Conservation (phyloP, 2,888 invertebrate genomes). For the Drosophila helvetica region DNA sequence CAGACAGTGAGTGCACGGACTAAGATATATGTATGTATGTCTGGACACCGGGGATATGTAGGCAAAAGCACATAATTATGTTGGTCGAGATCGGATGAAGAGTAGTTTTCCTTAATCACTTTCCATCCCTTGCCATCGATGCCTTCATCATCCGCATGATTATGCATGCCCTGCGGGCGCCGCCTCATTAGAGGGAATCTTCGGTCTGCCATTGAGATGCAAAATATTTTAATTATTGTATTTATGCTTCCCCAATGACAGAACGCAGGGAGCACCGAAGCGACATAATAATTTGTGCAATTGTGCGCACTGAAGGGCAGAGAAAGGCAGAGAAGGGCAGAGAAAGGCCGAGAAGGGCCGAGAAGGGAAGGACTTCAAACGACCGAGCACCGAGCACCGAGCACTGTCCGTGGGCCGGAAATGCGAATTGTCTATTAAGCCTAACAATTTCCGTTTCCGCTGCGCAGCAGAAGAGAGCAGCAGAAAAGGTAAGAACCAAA, state of each 20-base stretch:
- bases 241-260: constrained; percentile 23
- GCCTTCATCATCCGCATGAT: constrained; percentile 14
- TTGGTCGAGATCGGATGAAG: too few relatives aligned
- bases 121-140: not conserved
- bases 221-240: constrained; percentile 45
- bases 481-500: constrained; percentile 5
- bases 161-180: constrained; percentile 41
- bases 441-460: constrained; percentile 80
- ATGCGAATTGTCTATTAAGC: constrained; percentile 78
- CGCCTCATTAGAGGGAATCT: constrained; percentile 32
- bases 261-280: too few relatives aligned
- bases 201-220: constrained; percentile 21
- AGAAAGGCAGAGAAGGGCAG: too few relatives aligned
- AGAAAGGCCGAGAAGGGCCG: not conserved
- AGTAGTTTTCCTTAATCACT: constrained; percentile 3
- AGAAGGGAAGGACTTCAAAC: constrained; percentile 69
- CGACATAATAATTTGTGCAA: constrained; percentile 53
- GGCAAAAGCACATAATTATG: too few relatives aligned
- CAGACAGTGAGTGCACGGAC: not conserved
- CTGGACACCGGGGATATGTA: too few relatives aligned
- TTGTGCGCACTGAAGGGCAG: constrained; percentile 44
- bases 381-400: constrained; percentile 14
- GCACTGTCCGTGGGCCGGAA: constrained; percentile 44
- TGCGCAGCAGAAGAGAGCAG: constrained; percentile 31
- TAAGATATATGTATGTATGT: not conserved